A percentile compares a stretch with the other conserved stretches of the same genome.
Conservation (phyloP, 2,797 vertebrate species). For the Crenichthys baileyi region DNA sequence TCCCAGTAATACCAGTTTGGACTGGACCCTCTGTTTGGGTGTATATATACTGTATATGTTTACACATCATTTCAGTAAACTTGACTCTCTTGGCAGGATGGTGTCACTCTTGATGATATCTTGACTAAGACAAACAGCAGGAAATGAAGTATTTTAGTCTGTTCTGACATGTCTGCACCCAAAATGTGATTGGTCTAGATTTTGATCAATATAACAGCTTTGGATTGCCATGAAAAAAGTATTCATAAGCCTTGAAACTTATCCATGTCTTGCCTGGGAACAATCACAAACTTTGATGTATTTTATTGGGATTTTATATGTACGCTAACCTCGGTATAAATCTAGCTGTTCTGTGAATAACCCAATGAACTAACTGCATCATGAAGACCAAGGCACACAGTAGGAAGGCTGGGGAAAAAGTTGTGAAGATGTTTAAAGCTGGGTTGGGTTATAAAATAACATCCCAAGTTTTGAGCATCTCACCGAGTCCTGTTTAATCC, state of each 20-base stretch:
- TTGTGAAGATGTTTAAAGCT: too few relatives aligned
- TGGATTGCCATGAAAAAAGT: too few relatives aligned
- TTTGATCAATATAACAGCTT: background rate
- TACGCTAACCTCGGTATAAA: background rate
- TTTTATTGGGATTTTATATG: background rate
- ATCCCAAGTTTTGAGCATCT: background rate
- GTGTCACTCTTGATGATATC: constrained; percentile 22
- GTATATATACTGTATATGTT: background rate
- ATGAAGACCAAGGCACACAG: background rate
- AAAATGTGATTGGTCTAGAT: background rate
- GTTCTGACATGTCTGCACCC: background rate
- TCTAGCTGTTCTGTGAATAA: background rate
- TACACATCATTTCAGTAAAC: constrained; percentile 11
- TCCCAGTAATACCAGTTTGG: constrained; percentile 3
- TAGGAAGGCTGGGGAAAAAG: background rate
- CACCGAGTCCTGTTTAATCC: background rate
- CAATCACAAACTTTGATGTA: too few relatives aligned
- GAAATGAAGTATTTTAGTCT: constrained; percentile 15
- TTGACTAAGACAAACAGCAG: constrained; percentile 39
- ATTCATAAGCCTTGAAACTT: too few relatives aligned
- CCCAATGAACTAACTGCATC: background rate
- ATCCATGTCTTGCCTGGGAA: too few relatives aligned
- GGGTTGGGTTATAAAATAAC: background rate
- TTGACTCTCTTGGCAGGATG: constrained; percentile 9
- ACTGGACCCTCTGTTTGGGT: background rate